Conservation (phyloP, 2,113 vertebrate species). For the Excalfactoria chinensis region DNA sequence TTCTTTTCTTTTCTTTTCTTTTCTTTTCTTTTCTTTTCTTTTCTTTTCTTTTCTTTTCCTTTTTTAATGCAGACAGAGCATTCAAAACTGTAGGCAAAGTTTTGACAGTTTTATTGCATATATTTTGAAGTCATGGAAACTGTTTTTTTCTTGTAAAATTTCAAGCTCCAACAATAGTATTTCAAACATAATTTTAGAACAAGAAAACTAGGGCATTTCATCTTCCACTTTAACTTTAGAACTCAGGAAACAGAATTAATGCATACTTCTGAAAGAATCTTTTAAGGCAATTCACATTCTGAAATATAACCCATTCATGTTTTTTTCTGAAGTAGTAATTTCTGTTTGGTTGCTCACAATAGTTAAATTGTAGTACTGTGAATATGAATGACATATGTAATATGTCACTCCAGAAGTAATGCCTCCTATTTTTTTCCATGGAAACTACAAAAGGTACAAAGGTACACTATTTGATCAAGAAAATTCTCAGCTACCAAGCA, state of each 20-base stretch:
- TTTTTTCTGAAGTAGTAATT: background rate
- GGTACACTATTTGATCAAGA: too few species aligned
- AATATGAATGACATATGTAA: background rate
- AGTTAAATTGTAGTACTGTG: background rate
- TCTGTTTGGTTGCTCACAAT: background rate
- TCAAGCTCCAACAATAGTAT: background rate
- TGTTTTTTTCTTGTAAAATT: background rate
- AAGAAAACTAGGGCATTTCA: background rate
- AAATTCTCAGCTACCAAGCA: too few species aligned
- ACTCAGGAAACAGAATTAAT: background rate
- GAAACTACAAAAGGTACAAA: too few species aligned
- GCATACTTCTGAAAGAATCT: background rate
- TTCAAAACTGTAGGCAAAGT: background rate
- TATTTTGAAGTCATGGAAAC: background rate
- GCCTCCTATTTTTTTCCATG: too few species aligned
- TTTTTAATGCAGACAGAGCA: background rate
- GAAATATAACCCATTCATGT: background rate
- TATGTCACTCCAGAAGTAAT: too few species aligned
- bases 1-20: too few species aligned
- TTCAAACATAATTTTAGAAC: background rate
- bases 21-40: too few species aligned
- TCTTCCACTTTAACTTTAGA: background rate
- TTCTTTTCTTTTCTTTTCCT: background rate
- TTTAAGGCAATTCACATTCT: background rate
- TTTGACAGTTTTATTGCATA: background rate